These are phyloP conservation scores for Pteromalus puparum DNA, from an alignment of 1,140 invertebrate species.

Conservation along the genomic window DNA sequence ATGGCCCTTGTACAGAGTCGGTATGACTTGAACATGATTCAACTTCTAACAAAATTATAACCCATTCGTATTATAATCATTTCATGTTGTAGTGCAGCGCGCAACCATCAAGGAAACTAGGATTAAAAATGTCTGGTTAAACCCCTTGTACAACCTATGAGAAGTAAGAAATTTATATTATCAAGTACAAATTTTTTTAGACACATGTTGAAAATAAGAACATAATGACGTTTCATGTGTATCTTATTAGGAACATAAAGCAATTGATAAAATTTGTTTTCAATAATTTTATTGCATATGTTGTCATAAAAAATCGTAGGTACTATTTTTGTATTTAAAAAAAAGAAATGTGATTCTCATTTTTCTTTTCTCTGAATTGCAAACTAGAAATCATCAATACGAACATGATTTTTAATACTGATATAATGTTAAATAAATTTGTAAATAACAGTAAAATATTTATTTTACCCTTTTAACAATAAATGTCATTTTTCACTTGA, in stretches of 20 bases:
- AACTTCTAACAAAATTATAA: background rate
- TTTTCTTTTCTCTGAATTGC: constrained; percentile 26
- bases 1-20: constrained; percentile 9
- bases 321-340: constrained; percentile 36
- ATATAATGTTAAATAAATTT: constrained; percentile 36
- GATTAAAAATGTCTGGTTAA: constrained; percentile 32
- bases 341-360: constrained; percentile 21
- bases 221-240: constrained; percentile 29
- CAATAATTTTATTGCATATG: background rate
- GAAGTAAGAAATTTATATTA: constrained; percentile 20
- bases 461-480: constrained; percentile 35
- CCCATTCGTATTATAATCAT: constrained; percentile 27
- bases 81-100: constrained; percentile 10
- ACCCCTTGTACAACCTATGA: constrained; percentile 6
- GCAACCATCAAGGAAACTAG: constrained; percentile 5
- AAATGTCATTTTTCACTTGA: constrained; percentile 19
- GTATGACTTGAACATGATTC: constrained; percentile 30
- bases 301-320: constrained; percentile 2
- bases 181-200: constrained; percentile 46
- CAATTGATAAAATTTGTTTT: constrained; percentile 11
- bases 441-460: constrained; percentile 41
- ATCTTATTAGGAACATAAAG: constrained; percentile 53
- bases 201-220: background rate
- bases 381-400: constrained; percentile 11
- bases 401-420: constrained; percentile 36